Evolutionary conservation across 2,888 invertebrate species (phyloP).

Genomic region (Eupithecia tripunctaria): DNA sequence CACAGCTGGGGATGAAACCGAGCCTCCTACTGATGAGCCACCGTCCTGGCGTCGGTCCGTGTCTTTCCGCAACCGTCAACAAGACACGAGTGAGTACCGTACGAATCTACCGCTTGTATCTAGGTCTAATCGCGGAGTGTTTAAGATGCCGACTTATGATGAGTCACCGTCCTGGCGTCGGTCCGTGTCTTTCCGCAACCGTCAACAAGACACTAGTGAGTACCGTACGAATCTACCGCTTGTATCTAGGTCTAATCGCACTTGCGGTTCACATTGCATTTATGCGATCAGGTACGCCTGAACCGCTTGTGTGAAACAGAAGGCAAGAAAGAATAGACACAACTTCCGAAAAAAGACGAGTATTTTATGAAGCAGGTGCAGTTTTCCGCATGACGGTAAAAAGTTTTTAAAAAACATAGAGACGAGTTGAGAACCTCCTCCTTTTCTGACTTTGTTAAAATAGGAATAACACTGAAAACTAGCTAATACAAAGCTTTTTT

Average conservation of each 20-base stretch:
- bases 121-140: not conserved
- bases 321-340: not conserved
- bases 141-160: no score
- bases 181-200: slow-evolving; percentile 62
- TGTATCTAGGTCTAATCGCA: not conserved
- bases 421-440: no score
- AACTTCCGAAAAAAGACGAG: not conserved
- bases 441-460: not conserved
- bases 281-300: not conserved
- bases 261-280: not conserved
- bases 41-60: slow-evolving; percentile 78
- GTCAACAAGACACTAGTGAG: slow-evolving; percentile 8
- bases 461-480: not conserved
- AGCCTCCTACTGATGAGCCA: slow-evolving; percentile 62
- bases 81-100: slow-evolving; percentile 33
- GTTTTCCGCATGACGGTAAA: not conserved
- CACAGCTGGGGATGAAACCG: slow-evolving; percentile 50
- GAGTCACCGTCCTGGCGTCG: slow-evolving; percentile 79
- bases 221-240: slow-evolving; percentile 28
- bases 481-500: not conserved
- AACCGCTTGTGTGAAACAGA: not conserved
- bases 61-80: slow-evolving; percentile 52
- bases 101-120: not conserved
- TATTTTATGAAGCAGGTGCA: not conserved
- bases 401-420: not conserved